Evolutionary conservation across 1,140 invertebrate species (phyloP).

Genomic region (Drosophila melanogaster): Release_6_plus_ISO1_MT NT_033779.5:2286501-2287000

Average conservation of each 20-base stretch:
- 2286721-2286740: conserved; percentile 7
- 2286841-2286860: background rate
- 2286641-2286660: background rate
- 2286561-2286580: background rate
- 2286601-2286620: background rate
- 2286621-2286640: background rate
- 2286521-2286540: background rate
- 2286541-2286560: background rate
- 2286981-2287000: too few species aligned
- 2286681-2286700: background rate
- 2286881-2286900: background rate
- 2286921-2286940: background rate
- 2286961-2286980: background rate
- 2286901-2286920: background rate
- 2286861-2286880: background rate
- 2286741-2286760: conserved; percentile 1
- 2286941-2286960: background rate
- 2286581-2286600: conserved; percentile 7
- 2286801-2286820: background rate
- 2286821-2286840: background rate
- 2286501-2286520: rapidly evolving
- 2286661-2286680: background rate
- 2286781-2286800: background rate
- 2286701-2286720: conserved; percentile 1
- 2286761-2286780: background rate